Evolutionary conservation across 2,888 invertebrate species (phyloP), one percentile per base, ranked within the genome.

Genomic region (Protophormia terraenovae): DNA sequence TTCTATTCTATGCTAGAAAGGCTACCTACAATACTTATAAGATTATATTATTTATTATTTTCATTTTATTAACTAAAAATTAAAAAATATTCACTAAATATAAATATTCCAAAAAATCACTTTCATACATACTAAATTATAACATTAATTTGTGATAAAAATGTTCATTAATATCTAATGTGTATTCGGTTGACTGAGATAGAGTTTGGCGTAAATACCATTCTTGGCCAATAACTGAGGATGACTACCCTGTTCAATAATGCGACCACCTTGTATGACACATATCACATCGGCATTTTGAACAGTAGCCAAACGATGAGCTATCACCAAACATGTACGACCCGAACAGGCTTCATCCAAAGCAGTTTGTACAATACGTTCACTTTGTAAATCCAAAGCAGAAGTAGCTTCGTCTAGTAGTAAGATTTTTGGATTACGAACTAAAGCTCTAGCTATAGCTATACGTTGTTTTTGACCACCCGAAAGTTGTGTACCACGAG

Each of bases 381-480:
- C 96, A 90, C 95, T 95, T 90, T 96, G 96, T 24, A 96, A 95
- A 90, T 97, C 96, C 41, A 97, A 93, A 0, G 97, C 96, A 0
- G 96, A 96, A 0, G 97, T 97, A 1, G 96, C 96, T 89, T 97
- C 97, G 89, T 97, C 97, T 0, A 96, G 92, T 7, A 96, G 91
- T 38, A 96, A 91, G 14, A 97, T 95, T 83, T 94, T 94, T 0
- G 97, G 97, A 90, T 96, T 95, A 22, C 96, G 92, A 0, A 97
- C 94, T 35, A 97, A 93, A 0, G 97, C 97, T 64, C 97, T 93
- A 0, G 97, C 97, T 86, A 97, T 97, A 10, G 97, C 97, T 53
- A 98, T 96, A 75, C 97, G 93, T 90, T 97, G 97, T 90, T 97
- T 97, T 92, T 98, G 97, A 0, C 97, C 97, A 12, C 97, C 97